These are phyloP conservation scores for Bicyclus anynana DNA, from an alignment of 1,140 invertebrate genomes.

Conservation along the genomic window DNA sequence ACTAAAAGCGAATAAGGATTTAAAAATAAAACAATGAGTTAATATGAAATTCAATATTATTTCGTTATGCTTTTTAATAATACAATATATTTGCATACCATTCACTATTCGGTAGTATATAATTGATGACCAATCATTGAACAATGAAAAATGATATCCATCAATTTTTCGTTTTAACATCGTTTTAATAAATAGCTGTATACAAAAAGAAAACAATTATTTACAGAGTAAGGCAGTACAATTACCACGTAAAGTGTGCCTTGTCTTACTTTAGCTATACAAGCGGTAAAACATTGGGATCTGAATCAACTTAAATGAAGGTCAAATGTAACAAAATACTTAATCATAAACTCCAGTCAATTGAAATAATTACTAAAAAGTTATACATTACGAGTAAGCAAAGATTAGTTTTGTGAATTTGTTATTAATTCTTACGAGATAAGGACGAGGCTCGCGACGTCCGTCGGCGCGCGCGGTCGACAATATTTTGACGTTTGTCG, in stretches of 20 bases:
- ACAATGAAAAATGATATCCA: conserved; percentile 73
- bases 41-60: conserved; percentile 78
- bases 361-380: conserved; percentile 68
- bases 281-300: conserved; percentile 71
- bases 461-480: conserved; percentile 4
- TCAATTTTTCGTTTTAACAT: conserved; percentile 74
- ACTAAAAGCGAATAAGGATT: neutral
- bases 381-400: conserved; percentile 71
- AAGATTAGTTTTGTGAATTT: conserved; percentile 73
- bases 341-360: conserved; percentile 64
- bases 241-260: conserved; percentile 72
- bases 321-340: conserved; percentile 52
- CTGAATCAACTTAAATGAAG: conserved; percentile 56
- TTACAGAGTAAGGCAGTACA: conserved; percentile 75
- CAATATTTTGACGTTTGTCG: conserved; percentile 33
- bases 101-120: conserved; percentile 73
- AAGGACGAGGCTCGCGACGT: conserved; percentile 10
- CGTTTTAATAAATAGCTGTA: conserved; percentile 77
- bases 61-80: conserved; percentile 76
- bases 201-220: conserved; percentile 76
- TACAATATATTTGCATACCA: conserved; percentile 75
- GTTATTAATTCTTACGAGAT: conserved; percentile 55
- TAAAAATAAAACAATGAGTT: conserved; percentile 59
- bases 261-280: conserved; percentile 72
- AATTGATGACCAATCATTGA: conserved; percentile 75